Evolutionary conservation across 2,113 vertebrate species (phyloP).

Genomic region (Indicator maculatus): DNA sequence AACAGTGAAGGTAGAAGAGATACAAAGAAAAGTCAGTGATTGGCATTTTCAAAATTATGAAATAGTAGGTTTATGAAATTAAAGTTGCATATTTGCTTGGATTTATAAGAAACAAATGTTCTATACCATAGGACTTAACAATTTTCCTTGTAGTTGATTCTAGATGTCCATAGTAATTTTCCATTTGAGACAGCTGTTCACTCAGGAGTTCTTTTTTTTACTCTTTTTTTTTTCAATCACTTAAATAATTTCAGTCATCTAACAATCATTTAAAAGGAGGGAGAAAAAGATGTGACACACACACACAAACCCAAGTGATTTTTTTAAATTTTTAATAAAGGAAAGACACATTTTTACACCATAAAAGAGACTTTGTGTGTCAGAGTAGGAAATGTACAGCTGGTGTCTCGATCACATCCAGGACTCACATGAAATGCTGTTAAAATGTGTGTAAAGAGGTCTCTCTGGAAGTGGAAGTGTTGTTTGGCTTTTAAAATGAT

Average conservation of each 20-base stretch:
- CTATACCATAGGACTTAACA: rapidly evolving
- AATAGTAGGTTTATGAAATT: background rate
- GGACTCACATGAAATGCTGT: background rate
- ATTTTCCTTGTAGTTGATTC: background rate
- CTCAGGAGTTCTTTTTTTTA: background rate
- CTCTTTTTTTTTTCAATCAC: background rate
- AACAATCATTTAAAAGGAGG: background rate
- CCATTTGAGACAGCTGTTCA: background rate
- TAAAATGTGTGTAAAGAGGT: background rate
- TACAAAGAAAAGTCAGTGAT: background rate
- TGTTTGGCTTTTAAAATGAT: background rate
- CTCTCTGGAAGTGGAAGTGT: background rate
- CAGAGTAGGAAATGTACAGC: background rate
- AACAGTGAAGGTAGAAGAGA: background rate
- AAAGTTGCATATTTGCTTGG: background rate
- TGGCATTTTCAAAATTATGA: background rate
- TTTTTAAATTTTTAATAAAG: background rate
- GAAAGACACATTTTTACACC: background rate
- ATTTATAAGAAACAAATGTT: background rate
- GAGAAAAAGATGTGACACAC: background rate
- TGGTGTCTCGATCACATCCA: background rate
- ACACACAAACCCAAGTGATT: background rate
- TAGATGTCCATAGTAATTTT: background rate
- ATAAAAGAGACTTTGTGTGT: background rate
- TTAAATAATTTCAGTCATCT: background rate